Conservation (phyloP, 2,797 vertebrate species). For the Bryconaethiops microstoma region DNA sequence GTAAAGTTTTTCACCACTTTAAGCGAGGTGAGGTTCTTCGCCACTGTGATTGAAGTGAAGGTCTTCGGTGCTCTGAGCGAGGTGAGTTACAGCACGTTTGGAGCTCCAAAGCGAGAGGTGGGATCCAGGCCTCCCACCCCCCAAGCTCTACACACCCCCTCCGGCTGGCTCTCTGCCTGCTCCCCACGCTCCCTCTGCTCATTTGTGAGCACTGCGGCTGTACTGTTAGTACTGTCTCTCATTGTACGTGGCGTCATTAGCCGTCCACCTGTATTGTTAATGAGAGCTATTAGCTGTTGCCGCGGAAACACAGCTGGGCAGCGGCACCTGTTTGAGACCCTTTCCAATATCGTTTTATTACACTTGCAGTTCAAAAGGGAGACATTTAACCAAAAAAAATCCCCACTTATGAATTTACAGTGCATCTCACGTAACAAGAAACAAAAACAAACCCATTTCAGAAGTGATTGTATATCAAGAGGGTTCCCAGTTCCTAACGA, state of each 20-base stretch:
- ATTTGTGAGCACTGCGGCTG: conserved; percentile 45
- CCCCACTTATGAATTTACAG: conserved; percentile 15
- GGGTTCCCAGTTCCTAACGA: not conserved
- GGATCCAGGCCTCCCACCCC: not conserved
- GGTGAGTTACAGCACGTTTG: not conserved
- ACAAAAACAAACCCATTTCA: not conserved
- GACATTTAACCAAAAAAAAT: not conserved
- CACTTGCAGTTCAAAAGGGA: conserved; percentile 26
- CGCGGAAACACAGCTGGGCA: conserved; percentile 70
- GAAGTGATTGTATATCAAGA: not conserved
- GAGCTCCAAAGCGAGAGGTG: not conserved
- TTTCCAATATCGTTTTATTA: conserved; percentile 44
- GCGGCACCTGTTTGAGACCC: conserved; percentile 68
- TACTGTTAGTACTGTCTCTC: conserved; percentile 20
- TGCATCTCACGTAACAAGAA: not conserved
- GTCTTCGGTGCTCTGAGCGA: not conserved
- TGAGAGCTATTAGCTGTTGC: conserved; percentile 72
- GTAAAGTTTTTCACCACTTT: not conserved
- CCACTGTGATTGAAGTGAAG: not conserved
- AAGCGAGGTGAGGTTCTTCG: not conserved
- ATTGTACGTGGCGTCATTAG: conserved; percentile 63
- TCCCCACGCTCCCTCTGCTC: conserved; percentile 49
- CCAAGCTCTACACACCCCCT: not conserved
- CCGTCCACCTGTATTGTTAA: conserved; percentile 74
- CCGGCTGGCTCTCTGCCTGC: conserved; percentile 38